Conservation (phyloP, 2,888 invertebrate species). For the Teleiodes luculella region DNA sequence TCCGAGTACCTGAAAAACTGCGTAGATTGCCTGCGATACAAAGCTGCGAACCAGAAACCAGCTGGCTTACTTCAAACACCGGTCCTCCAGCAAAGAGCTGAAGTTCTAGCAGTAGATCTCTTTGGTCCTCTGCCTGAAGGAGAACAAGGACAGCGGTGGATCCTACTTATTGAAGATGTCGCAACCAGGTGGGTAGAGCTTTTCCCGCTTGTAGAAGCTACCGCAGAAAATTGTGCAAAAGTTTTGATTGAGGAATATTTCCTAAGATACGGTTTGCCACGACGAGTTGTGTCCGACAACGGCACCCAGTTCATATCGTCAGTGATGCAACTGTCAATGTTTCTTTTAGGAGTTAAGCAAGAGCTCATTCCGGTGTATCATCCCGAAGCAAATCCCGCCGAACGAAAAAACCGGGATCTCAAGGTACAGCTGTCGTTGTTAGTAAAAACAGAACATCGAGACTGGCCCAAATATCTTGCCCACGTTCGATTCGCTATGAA, state of each 20-base stretch:
- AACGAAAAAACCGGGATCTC: constrained; percentile 17
- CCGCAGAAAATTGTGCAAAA: constrained; percentile 10
- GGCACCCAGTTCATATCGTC: too few species aligned
- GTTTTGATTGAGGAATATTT: constrained; percentile 1
- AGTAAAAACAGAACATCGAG: constrained; percentile 10
- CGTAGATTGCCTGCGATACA: constrained; percentile 22
- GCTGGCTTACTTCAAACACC: constrained; percentile 18
- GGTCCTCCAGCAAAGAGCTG: neutral
- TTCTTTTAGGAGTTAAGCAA: constrained; percentile 13
- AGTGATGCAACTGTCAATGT: too few species aligned
- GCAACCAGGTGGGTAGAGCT: constrained; percentile 23
- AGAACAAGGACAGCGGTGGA: constrained; percentile 13
- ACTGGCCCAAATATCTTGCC: constrained; percentile 11
- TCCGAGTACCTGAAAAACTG: constrained; percentile 19
- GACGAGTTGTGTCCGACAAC: neutral
- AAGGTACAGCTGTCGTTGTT: neutral
- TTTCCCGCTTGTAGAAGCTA: constrained; percentile 13
- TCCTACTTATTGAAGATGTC: constrained; percentile 16
- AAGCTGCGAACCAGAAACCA: constrained; percentile 21
- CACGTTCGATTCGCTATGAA: too few species aligned
- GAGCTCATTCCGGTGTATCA: constrained; percentile 17
- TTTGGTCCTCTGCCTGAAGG: constrained; percentile 17
- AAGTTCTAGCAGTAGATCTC: too few species aligned
- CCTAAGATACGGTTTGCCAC: neutral
- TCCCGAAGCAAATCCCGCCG: constrained; percentile 16